These are phyloP conservation scores for Orthonychiurus folsomi DNA, from an alignment of 2,888 invertebrate genomes.

Conservation along the genomic window DNA sequence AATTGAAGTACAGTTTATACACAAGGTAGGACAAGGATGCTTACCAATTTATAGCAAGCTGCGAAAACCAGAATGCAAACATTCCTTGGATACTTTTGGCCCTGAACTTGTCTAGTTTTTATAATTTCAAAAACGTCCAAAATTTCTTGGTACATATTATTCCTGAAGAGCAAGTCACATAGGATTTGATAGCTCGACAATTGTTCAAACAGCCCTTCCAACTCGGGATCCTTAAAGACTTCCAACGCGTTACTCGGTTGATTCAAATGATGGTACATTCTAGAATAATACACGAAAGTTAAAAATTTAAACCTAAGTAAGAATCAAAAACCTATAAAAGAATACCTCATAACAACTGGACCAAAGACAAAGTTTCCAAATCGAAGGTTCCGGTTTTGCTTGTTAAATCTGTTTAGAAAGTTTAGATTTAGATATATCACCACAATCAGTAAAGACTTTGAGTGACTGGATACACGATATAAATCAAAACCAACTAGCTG, in stretches of 20 bases:
- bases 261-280: constrained; percentile 62
- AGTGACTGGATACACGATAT: neutral
- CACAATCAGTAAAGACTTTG: neutral
- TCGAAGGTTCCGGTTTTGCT: constrained; percentile 59
- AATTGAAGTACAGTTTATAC: no score
- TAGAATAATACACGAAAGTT: no score
- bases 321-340: no score
- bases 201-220: constrained; percentile 64
- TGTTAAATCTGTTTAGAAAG: constrained; percentile 58
- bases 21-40: no score
- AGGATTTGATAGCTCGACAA: constrained; percentile 57
- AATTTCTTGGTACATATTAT: constrained; percentile 59
- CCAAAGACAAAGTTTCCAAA: constrained; percentile 77
- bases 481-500: neutral
- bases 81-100: constrained; percentile 59
- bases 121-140: constrained; percentile 56
- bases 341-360: constrained; percentile 71
- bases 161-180: constrained; percentile 61
- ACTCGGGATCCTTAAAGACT: constrained; percentile 56
- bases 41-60: constrained; percentile 66
- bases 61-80: constrained; percentile 58
- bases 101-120: constrained; percentile 54
- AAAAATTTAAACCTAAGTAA: no score
- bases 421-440: neutral
- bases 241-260: constrained; percentile 58